A percentile compares a stretch with the other conserved stretches of the same genome.
Evolutionary conservation across 1,140 invertebrate genomes (phyloP).

Genomic region (Polyergus mexicanus): DNA sequence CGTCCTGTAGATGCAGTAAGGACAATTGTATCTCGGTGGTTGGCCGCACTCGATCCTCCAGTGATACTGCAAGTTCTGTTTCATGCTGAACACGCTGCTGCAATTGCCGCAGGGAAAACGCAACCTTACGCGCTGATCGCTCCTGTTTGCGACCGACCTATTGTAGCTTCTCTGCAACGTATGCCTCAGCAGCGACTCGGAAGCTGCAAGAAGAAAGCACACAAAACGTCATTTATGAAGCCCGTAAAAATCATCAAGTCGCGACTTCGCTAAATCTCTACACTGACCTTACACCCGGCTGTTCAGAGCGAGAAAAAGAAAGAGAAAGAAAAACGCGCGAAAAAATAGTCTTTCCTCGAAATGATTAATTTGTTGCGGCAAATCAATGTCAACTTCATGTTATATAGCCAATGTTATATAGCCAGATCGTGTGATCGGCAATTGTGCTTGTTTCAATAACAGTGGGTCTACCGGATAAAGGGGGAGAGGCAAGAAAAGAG

Average conservation of each 20-base stretch:
- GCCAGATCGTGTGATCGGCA: too few relatives aligned
- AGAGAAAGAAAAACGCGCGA: not conserved
- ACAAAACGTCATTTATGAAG: slow-evolving; percentile 7
- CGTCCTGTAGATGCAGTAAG: slow-evolving; percentile 82
- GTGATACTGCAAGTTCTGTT: slow-evolving; percentile 85
- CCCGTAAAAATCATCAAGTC: not conserved
- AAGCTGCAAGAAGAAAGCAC: slow-evolving; percentile 66
- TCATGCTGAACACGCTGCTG: slow-evolving; percentile 67
- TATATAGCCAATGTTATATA: not conserved
- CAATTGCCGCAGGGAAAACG: slow-evolving; percentile 65
- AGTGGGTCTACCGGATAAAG: too few relatives aligned
- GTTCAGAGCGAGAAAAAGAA: not conserved
- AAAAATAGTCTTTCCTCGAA: not conserved
- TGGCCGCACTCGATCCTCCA: slow-evolving; percentile 90
- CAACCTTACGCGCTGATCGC: not conserved
- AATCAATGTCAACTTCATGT: slow-evolving; percentile 1
- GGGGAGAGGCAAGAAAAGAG: too few relatives aligned
- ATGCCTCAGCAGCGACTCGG: not conserved
- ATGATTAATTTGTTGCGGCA: not conserved
- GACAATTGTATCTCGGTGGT: slow-evolving; percentile 88
- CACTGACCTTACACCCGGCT: not conserved
- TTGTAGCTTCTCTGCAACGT: not conserved
- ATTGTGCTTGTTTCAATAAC: too few relatives aligned
- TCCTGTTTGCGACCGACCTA: not conserved
- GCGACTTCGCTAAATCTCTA: slow-evolving; percentile 21